Evolutionary conservation across 1,140 invertebrate species (phyloP), one percentile per base, ranked within the genome.

Genomic region (Drosophila willistoni): DNA sequence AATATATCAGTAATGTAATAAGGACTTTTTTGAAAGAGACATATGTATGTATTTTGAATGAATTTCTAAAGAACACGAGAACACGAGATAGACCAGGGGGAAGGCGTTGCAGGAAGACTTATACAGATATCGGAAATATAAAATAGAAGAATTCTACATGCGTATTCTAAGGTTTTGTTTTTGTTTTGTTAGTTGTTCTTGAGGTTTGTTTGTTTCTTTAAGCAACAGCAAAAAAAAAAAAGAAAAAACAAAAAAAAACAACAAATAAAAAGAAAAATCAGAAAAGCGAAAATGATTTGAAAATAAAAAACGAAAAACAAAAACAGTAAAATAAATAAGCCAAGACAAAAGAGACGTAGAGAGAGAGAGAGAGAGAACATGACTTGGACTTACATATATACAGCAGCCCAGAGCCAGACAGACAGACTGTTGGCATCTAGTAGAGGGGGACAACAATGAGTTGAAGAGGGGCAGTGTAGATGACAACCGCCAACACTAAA

Each of bases 291-390:
- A 78, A 85, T 85, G 65, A 86, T 84, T 85, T 71, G 71, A 84
- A 76, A 73, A 71, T 34, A 72, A 73, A 81, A 81, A 71, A 39
- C 29, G 6, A 59, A 14, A 42, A 44, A 73, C 54, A 65, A 79
- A 57, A 71, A 73, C 60, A 89, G 75, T 77, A 71, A 83, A 89
- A 70, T 89, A 89, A 87, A 86, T 87, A 79, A 86, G 83, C 70
- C 81, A 79, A 74, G 66, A 84, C 80, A 68, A 85, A 72, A 72
- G 79, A 81, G 62, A 66, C 83, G 47, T 47, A 82, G 51, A 33
- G 51, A 71, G 29, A 29, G 29, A 29, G 29, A 29, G 29, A 5
- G 29, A 60, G 68, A 72, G 82, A 86, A 87, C 68, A 42, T 57
- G 68, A 70, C 79, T 78, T 74, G 74, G 67, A 82, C 79, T 74